Conservation (phyloP, 2,888 invertebrate genomes). For the Cantharis rustica region DNA sequence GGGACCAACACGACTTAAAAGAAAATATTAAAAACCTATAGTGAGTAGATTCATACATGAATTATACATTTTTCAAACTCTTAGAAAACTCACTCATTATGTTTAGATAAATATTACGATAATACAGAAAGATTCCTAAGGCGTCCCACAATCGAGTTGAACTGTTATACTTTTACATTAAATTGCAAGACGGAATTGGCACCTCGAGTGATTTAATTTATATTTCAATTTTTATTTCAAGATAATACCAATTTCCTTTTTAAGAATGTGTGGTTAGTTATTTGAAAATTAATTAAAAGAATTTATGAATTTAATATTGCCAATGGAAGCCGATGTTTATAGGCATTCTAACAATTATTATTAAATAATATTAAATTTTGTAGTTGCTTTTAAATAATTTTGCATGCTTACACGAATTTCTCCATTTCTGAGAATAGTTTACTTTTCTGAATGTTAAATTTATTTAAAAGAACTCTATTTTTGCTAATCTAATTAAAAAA, state of each 20-base stretch:
- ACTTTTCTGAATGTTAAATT: neutral
- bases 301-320: too few species aligned
- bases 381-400: neutral
- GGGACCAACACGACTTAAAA: neutral
- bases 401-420: neutral
- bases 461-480: neutral
- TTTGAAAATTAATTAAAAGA: too few species aligned
- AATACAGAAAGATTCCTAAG: neutral
- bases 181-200: neutral
- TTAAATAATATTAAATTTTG: neutral
- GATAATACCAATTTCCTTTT: neutral
- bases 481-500: neutral
- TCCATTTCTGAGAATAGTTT: neutral
- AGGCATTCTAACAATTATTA: too few species aligned
- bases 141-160: neutral
- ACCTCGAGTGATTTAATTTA: neutral
- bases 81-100: neutral
- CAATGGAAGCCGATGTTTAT: too few species aligned
- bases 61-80: neutral
- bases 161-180: neutral
- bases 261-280: neutral
- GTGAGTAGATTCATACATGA: neutral
- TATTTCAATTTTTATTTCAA: neutral
- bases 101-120: neutral
- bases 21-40: neutral